Percentiles rank a stretch among this genome's conserved stretches.
These are phyloP conservation scores for Lithophane ornitopus DNA, from an alignment of 2,888 invertebrate species.

Conservation along the genomic window DNA sequence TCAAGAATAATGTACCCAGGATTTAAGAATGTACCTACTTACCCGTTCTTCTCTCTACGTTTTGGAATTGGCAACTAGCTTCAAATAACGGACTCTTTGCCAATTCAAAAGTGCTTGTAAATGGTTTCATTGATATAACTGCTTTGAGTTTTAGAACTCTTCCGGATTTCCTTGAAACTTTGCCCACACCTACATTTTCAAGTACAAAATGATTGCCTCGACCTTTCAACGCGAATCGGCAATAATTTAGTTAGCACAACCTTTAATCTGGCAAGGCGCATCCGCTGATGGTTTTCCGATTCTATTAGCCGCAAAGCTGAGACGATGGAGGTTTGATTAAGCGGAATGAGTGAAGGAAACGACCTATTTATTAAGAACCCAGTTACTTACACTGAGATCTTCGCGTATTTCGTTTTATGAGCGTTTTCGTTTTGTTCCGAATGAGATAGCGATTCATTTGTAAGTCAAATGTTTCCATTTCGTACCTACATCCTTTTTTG, in stretches of 20 bases:
- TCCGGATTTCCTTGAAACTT: slow-evolving; percentile 47
- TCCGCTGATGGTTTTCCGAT: slow-evolving; percentile 87
- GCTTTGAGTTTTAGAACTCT: background rate
- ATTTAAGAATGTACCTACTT: too few species aligned
- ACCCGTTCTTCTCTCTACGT: too few species aligned
- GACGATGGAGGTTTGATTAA: slow-evolving; percentile 79
- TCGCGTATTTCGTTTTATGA: slow-evolving; percentile 50
- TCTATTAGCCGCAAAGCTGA: slow-evolving; percentile 83
- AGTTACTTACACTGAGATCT: slow-evolving; percentile 57
- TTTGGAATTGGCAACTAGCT: too few species aligned
- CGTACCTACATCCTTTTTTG: slow-evolving; percentile 29
- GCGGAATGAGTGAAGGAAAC: slow-evolving; percentile 78
- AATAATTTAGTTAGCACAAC: slow-evolving; percentile 77
- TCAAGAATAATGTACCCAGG: too few species aligned
- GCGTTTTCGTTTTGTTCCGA: slow-evolving; percentile 41
- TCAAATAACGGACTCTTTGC: too few species aligned
- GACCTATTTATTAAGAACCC: slow-evolving; percentile 74
- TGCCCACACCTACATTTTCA: slow-evolving; percentile 36
- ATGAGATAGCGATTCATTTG: slow-evolving; percentile 42
- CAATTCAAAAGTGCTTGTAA: too few species aligned
- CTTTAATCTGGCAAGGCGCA: slow-evolving; percentile 80
- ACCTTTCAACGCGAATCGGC: slow-evolving; percentile 71
- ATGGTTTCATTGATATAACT: too few species aligned
- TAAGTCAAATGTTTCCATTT: slow-evolving; percentile 50
- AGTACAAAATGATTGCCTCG: slow-evolving; percentile 47